A percentile compares a stretch with the other conserved stretches of the same genome.
Conservation (phyloP, 2,797 vertebrate species). For the Catostomus latipinnis region DNA sequence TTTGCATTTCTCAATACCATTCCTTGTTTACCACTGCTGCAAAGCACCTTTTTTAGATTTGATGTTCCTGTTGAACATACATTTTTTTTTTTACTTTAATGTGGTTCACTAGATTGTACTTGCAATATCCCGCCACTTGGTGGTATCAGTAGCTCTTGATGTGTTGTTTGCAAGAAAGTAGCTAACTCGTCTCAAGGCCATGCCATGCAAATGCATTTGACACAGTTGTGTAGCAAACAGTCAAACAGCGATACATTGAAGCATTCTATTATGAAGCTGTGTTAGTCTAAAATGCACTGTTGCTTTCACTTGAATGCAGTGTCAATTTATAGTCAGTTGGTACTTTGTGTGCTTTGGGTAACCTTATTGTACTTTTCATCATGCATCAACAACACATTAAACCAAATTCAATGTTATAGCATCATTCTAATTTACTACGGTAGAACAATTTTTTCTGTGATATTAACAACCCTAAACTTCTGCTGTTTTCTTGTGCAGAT, state of each 20-base stretch:
- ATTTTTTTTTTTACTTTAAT: background rate
- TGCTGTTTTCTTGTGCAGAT: no score
- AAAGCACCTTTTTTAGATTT: background rate
- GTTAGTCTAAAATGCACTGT: no score
- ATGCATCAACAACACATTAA: background rate
- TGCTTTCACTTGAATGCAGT: no score
- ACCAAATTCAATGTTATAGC: background rate
- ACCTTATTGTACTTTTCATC: background rate
- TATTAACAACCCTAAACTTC: background rate
- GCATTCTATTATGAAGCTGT: background rate
- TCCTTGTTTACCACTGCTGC: background rate
- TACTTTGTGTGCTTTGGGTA: no score
- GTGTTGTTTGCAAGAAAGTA: background rate
- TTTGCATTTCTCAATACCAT: background rate
- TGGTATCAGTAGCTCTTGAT: background rate
- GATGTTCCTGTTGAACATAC: background rate
- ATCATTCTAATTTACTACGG: slow-evolving; percentile 5
- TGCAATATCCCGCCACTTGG: slow-evolving; percentile 2
- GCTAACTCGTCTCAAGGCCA: background rate
- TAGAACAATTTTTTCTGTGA: background rate
- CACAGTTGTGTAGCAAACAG: background rate
- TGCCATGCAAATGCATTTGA: background rate
- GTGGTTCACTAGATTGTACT: background rate
- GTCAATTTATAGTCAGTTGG: no score
- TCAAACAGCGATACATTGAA: background rate